Conservation (phyloP, 1,140 invertebrate genomes). For the Aphaenogaster ashmeadi region DNA sequence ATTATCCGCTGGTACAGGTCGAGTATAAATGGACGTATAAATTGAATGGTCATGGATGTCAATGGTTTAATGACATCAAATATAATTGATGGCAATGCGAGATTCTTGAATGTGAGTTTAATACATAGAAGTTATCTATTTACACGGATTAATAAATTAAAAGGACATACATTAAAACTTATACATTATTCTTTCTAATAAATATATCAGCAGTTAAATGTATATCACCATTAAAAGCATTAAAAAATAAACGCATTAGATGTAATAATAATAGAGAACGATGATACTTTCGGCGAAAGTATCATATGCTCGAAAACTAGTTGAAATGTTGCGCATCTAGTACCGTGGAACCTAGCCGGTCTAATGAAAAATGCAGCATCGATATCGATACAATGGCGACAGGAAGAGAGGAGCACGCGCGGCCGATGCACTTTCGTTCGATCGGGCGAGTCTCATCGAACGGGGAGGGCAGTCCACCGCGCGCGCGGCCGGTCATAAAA, state of each 20-base stretch:
- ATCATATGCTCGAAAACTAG: neutral
- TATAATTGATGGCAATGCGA: neutral
- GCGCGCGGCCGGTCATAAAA: constrained; percentile 76
- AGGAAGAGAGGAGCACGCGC: constrained; percentile 42
- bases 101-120: neutral
- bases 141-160: neutral
- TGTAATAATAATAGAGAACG: neutral
- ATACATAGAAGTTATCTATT: neutral
- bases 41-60: constrained; percentile 18
- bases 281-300: neutral
- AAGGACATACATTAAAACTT: neutral
- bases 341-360: neutral
- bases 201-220: neutral
- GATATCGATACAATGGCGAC: constrained; percentile 55
- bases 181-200: neutral
- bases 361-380: constrained; percentile 58
- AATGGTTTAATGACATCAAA: neutral
- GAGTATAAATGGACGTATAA: constrained; percentile 21
- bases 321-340: neutral
- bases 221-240: neutral
- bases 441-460: constrained; percentile 52
- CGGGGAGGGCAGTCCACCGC: neutral
- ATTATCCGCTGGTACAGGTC: constrained; percentile 5
- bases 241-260: neutral
- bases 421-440: constrained; percentile 54